Percentiles rank a stretch among this genome's conserved stretches.
phyloP scores from a whole-genome alignment of 2,797 vertebrate genomes.

The Perodicticus potto region DNA sequence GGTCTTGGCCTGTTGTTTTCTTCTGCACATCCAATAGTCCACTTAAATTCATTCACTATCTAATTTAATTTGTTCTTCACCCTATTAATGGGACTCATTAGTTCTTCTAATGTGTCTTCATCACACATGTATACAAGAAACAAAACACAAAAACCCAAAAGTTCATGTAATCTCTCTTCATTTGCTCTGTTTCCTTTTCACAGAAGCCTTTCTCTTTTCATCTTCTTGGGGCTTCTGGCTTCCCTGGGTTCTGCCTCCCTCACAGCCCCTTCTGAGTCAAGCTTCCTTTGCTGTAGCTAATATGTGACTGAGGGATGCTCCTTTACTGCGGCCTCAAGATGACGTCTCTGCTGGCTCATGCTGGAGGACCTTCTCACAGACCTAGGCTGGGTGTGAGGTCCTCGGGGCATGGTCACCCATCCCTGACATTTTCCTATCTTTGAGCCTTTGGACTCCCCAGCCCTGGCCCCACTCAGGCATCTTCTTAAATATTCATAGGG shows the following conservation, averaged over 20 bases:
- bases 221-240: neutral
- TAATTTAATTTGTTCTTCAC: neutral
- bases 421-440: neutral
- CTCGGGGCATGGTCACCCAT: neutral
- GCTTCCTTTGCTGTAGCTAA: neutral
- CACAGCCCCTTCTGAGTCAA: rapidly evolving
- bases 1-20: neutral
- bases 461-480: rapidly evolving
- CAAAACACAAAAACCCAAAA: too few relatives aligned
- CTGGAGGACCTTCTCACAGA: neutral
- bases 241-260: neutral
- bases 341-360: neutral
- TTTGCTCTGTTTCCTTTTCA: neutral
- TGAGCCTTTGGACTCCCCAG: neutral
- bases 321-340: neutral
- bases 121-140: neutral
- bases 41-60: neutral
- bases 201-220: neutral
- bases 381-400: too few relatives aligned
- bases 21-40: neutral
- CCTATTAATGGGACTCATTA: neutral
- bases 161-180: neutral
- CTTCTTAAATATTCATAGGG: neutral
- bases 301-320: too few relatives aligned
- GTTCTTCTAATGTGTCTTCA: neutral